These are phyloP conservation scores for Ganaspis sp. DNA, from an alignment of 1,140 invertebrate genomes.

Conservation along the genomic window DNA sequence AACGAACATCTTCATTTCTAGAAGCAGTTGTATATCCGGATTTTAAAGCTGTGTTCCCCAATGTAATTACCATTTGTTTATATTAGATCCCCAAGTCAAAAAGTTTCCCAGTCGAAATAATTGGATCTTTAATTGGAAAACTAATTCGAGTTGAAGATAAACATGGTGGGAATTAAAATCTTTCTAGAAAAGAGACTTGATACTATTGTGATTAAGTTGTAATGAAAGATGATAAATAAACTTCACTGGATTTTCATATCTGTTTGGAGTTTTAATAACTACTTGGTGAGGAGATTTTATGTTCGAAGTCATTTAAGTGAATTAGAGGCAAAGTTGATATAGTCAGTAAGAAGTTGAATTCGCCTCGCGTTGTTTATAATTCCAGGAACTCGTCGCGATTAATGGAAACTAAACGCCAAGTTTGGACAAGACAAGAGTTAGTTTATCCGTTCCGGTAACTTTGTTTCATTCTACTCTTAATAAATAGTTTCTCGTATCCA, in stretches of 20 bases:
- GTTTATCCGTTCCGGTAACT: not conserved
- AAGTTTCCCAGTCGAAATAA: not conserved
- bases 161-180: not conserved
- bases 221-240: no score
- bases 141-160: not conserved
- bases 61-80: no score
- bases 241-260: no score
- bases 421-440: constrained; percentile 1
- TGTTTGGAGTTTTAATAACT: no score
- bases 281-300: not conserved
- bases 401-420: constrained; percentile 11
- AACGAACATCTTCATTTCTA: no score
- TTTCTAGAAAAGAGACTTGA: not conserved
- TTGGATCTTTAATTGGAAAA: not conserved
- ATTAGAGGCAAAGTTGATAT: constrained; percentile 1
- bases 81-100: no score
- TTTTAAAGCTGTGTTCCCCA: no score
- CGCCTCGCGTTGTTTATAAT: not conserved
- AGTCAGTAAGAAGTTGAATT: not conserved
- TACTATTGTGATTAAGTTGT: no score
- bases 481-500: constrained; percentile 15
- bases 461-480: constrained; percentile 26
- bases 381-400: not conserved
- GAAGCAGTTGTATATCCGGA: no score
- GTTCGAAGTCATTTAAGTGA: not conserved